Conservation (phyloP, 2,888 invertebrate species). For the Lasioglossum oenotherae region DNA sequence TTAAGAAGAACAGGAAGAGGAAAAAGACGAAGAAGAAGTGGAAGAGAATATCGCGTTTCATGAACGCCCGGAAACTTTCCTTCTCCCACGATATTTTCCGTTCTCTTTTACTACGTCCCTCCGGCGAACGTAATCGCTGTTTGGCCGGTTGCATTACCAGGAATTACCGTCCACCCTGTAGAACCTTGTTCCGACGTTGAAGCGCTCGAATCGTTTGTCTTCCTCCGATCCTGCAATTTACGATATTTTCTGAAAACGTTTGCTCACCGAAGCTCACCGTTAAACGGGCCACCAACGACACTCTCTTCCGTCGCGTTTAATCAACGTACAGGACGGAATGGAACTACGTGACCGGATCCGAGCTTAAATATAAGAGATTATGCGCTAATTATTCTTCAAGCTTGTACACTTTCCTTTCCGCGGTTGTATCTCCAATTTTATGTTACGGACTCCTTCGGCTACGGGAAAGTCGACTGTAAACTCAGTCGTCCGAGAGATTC, state of each 20-base stretch:
- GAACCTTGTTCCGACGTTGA: slow-evolving; percentile 47
- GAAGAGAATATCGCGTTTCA: not conserved
- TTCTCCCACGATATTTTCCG: slow-evolving; percentile 22
- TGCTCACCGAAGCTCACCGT: slow-evolving; percentile 42
- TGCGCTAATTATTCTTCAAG: not conserved
- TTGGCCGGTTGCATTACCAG: slow-evolving; percentile 39
- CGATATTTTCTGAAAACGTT: slow-evolving; percentile 39
- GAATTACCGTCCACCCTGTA: slow-evolving; percentile 49
- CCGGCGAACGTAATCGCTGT: slow-evolving; percentile 31
- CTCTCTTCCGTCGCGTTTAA: slow-evolving; percentile 9
- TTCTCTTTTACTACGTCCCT: not conserved
- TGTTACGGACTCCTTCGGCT: not conserved
- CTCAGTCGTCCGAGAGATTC: too few species aligned
- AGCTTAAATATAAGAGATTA: not conserved
- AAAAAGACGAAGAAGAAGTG: not conserved
- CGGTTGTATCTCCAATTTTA: not conserved
- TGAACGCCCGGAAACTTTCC: slow-evolving; percentile 20
- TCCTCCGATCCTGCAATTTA: slow-evolving; percentile 27
- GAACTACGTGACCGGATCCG: not conserved
- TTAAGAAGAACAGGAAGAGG: not conserved
- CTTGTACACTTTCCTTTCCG: not conserved
- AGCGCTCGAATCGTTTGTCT: slow-evolving; percentile 48
- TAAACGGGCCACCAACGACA: slow-evolving; percentile 5
- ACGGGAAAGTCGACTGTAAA: too few species aligned
- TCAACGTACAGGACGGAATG: slow-evolving; percentile 5